phyloP scores from a whole-genome alignment of 2,888 invertebrate genomes.

The Octonoba sinensis region DNA sequence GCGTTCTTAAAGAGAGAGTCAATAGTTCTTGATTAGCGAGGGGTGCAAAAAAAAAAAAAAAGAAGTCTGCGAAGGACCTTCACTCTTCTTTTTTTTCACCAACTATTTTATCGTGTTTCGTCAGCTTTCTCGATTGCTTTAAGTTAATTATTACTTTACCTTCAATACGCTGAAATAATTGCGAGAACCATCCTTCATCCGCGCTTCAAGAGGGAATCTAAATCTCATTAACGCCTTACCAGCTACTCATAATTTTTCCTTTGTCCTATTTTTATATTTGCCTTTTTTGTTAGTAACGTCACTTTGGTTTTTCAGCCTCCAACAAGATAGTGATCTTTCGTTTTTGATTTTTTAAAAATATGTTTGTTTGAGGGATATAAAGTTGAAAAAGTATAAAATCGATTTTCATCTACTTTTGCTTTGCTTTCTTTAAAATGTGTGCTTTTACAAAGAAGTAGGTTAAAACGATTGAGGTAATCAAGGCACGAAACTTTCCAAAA shows the following conservation, averaged over 20 bases:
- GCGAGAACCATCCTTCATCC: conserved; percentile 28
- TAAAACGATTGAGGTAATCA: conserved; percentile 24
- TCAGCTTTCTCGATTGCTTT: conserved; percentile 21
- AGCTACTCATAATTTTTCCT: conserved; percentile 29
- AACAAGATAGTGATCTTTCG: too few relatives aligned
- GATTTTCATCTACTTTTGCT: too few relatives aligned
- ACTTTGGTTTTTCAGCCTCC: too few relatives aligned
- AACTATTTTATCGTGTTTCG: conserved; percentile 45
- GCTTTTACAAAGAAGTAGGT: conserved; percentile 31
- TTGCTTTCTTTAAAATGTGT: conserved; percentile 24
- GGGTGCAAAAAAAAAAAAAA: conserved; percentile 25
- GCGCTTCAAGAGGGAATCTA: conserved; percentile 29
- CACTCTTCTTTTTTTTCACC: conserved; percentile 37
- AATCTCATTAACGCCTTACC: conserved; percentile 46
- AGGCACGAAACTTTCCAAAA: conserved; percentile 44
- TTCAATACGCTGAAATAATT: conserved; percentile 29
- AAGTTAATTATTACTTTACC: conserved; percentile 49
- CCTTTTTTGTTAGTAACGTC: too few relatives aligned
- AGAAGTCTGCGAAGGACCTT: background rate
- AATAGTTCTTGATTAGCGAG: conserved; percentile 41
- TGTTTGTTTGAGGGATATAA: too few relatives aligned
- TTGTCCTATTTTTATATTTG: background rate
- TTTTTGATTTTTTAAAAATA: too few relatives aligned
- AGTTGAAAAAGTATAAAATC: too few relatives aligned
- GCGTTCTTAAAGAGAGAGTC: conserved; percentile 4